Percentiles rank a stretch among this genome's conserved stretches.
Evolutionary conservation across 2,113 vertebrate genomes (phyloP).

Genomic region (Beaufortia kweichowensis): DNA sequence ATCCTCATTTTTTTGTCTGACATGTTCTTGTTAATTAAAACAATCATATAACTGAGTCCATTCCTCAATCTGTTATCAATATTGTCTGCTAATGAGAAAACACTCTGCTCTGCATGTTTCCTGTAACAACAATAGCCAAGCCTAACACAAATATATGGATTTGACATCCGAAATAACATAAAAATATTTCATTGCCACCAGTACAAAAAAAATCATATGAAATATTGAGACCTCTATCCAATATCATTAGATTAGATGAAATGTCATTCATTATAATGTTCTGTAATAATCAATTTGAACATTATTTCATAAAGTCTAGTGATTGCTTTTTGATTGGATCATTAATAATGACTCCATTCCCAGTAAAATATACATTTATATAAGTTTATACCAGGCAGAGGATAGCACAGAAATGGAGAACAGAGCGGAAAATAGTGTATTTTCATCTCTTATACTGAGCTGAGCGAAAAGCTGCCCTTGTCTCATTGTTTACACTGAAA

Average conservation of each 20-base stretch:
- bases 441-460: background rate
- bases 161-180: too few species aligned
- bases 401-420: conserved; percentile 3
- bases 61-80: too few species aligned
- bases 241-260: background rate
- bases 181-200: too few species aligned
- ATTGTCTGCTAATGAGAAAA: too few species aligned
- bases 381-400: background rate
- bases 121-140: too few species aligned
- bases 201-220: too few species aligned
- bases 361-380: conserved; percentile 6
- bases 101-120: too few species aligned
- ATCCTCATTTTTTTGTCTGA: too few species aligned
- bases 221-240: too few species aligned
- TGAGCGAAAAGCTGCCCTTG: conserved; percentile 3
- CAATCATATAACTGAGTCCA: too few species aligned
- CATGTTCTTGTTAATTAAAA: too few species aligned
- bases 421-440: background rate
- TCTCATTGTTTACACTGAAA: conserved; percentile 30
- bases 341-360: background rate
- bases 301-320: background rate
- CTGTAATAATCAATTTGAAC: background rate
- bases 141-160: too few species aligned
- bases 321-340: background rate
- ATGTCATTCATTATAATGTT: background rate